phyloP scores from a whole-genome alignment of 1,140 invertebrate species.

The Drosophila yakuba region DNA sequence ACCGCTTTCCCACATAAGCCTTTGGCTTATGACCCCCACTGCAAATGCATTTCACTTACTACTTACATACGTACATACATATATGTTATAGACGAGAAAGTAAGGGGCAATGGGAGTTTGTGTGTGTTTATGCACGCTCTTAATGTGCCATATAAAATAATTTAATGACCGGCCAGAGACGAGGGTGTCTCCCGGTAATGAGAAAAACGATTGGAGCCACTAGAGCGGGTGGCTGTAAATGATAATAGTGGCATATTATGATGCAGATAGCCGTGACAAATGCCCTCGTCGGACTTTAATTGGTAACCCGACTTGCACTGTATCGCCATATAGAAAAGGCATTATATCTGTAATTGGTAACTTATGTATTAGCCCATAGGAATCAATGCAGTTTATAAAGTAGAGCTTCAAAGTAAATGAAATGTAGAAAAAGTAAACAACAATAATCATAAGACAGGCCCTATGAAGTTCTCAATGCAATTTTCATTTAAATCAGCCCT shows the following conservation, averaged over 20 bases:
- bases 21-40: conserved; percentile 34
- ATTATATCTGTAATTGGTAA: conserved; percentile 1
- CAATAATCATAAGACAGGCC: not conserved
- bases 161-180: conserved; percentile 62
- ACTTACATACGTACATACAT: not conserved
- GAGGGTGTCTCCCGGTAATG: conserved; percentile 46
- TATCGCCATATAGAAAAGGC: conserved; percentile 1
- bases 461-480: no score
- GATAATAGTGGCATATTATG: conserved; percentile 62
- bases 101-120: conserved; percentile 1
- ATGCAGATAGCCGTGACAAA: conserved; percentile 46
- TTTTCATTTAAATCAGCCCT: no score
- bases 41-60: conserved; percentile 46
- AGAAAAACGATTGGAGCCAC: conserved; percentile 60
- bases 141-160: conserved; percentile 82
- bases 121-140: conserved; percentile 53
- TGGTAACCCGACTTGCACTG: conserved; percentile 16
- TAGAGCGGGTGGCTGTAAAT: conserved; percentile 54
- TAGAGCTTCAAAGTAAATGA: not conserved
- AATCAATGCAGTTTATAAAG: not conserved
- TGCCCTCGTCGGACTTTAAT: conserved; percentile 29
- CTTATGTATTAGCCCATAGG: not conserved
- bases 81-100: conserved; percentile 3
- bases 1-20: conserved; percentile 1
- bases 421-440: no score